These are phyloP conservation scores for Chelonoidis abingdonii DNA, from an alignment of 2,113 vertebrate genomes.

Conservation along the genomic window DNA sequence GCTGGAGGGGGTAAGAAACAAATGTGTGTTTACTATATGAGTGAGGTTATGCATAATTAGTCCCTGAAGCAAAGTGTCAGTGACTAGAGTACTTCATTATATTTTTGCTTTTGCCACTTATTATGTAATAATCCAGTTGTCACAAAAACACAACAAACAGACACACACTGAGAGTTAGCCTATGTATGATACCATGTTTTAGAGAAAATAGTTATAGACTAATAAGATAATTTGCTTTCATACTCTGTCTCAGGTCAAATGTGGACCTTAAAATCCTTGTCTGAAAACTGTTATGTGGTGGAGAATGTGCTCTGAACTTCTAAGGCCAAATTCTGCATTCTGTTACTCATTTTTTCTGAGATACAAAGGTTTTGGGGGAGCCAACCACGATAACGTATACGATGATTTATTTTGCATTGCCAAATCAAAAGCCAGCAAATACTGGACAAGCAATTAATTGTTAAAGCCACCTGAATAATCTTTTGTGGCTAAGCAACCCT, in stretches of 20 bases:
- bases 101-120: not conserved
- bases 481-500: not conserved
- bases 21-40: not conserved
- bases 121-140: not conserved
- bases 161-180: not conserved
- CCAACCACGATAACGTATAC: not conserved
- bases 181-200: not conserved
- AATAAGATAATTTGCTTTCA: not conserved
- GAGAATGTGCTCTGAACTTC: not conserved
- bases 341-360: not conserved
- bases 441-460: not conserved
- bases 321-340: not conserved
- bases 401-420: not conserved
- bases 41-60: not conserved
- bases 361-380: not conserved
- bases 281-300: conserved; percentile 22
- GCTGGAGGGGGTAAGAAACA: not conserved
- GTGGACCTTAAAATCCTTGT: not conserved
- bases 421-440: not conserved
- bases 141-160: not conserved
- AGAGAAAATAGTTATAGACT: not conserved
- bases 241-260: not conserved
- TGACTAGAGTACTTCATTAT: not conserved
- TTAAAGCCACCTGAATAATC: not conserved
- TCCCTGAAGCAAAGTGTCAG: not conserved